Base-by-base conservation (phyloP, 64 coral and sea anemone genomes). In the Montipora cactus region DNA sequence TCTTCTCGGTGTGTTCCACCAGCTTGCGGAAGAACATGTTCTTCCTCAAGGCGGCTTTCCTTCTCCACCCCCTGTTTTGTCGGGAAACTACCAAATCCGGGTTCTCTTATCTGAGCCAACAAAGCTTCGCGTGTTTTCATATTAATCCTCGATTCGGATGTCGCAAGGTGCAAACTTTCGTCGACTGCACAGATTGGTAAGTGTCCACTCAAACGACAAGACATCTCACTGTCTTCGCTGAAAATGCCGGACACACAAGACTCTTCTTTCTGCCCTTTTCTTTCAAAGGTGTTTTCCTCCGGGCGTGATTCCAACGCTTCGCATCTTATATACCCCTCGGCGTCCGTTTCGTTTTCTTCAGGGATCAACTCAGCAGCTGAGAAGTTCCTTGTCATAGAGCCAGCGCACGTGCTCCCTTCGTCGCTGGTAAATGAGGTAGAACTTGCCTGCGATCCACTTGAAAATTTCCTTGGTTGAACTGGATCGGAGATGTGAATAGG, bases 401-500 rank as follows among this genome's bases (percentile, higher is more conserved):
- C 20, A 50, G 16, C 9, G 64, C 44, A 64, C 66, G 50, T 70
- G 73, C 50, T 51, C n/a, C 75, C 80, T 13, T 92, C 81, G 7
- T 92, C 90, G 12, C 80, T 86, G 55, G 44, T 47, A 4, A 72
- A 19, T 51, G 82, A 86, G 46, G 59, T 21, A 4, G 62, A 19
- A 14, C 66, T 86, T 50, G 82, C 45, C 13, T 48, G 47, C 5
- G 82, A 86, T 19, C 46, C 82, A 59, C 18, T 86, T 16, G 90
- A 92, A 13, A 44, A 52, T 68, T 82, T 85, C 18, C 73, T 44
- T 18, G 61, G 58, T 44, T 5, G 81, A 83, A 84, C 81, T 57
- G 92, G 76, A 51, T 88, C 92, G 4, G 92, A 87, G 12, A 93
- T 93, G 76, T 93, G 92, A 75, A 93, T 87, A 14, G 92, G 92